These are phyloP conservation scores for Oostethus manadensis DNA, from an alignment of 2,113 vertebrate species.

Conservation along the genomic window DNA sequence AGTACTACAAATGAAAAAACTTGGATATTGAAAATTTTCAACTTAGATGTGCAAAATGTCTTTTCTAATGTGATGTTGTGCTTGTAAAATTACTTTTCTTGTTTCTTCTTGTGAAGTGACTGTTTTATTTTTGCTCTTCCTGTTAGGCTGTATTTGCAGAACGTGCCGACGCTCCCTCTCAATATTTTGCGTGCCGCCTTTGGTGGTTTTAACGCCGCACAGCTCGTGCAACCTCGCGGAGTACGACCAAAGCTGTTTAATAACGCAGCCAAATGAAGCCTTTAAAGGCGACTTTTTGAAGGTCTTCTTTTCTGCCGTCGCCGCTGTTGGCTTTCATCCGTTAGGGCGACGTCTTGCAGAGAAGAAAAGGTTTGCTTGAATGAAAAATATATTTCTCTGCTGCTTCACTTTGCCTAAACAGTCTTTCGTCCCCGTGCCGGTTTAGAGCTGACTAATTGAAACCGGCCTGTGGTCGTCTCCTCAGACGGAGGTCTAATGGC, in stretches of 20 bases:
- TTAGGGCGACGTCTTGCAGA: background rate
- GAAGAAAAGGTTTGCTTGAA: background rate
- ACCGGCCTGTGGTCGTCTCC: constrained; percentile 59
- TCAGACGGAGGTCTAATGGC: constrained; percentile 56
- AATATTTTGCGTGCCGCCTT: too few species aligned
- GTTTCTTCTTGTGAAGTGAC: too few species aligned
- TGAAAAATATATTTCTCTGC: constrained; percentile 24
- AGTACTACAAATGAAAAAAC: too few species aligned
- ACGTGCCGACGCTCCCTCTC: too few species aligned
- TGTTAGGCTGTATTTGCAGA: too few species aligned
- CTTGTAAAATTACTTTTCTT: too few species aligned
- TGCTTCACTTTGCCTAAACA: constrained; percentile 21
- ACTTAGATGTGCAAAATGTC: too few species aligned
- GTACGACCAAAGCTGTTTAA: background rate
- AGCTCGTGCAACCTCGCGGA: background rate
- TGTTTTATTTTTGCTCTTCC: too few species aligned
- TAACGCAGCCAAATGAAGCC: background rate
- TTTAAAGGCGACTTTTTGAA: constrained; percentile 1
- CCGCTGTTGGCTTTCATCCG: background rate
- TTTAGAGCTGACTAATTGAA: constrained; percentile 56
- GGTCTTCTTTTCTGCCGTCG: background rate
- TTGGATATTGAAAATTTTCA: too few species aligned
- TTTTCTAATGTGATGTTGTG: too few species aligned
- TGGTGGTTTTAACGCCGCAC: too few species aligned
- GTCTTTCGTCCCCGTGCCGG: constrained; percentile 34